Evolutionary conservation across 2,888 invertebrate species (phyloP).

Genomic region (Clistopyga incitator): DNA sequence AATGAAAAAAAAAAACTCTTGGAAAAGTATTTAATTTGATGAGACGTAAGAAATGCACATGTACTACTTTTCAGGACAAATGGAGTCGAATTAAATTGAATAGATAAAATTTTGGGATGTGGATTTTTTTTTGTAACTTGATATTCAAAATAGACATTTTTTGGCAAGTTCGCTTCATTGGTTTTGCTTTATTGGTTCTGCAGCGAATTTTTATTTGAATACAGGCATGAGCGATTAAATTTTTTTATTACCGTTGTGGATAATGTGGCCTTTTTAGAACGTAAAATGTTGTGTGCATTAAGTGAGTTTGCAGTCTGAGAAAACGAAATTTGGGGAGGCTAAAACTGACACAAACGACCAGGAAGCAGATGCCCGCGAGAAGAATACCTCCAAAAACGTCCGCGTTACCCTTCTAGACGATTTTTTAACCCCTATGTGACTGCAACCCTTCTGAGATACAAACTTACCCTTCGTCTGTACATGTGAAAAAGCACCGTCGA

Average conservation of each 20-base stretch:
- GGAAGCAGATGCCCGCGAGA: not conserved
- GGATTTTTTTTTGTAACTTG: too few species aligned
- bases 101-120: too few species aligned
- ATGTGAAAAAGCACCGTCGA: not conserved
- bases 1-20: too few species aligned
- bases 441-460: not conserved
- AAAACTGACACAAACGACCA: not conserved
- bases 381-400: not conserved
- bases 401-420: not conserved
- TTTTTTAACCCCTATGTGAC: not conserved
- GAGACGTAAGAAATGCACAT: too few species aligned
- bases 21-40: too few species aligned
- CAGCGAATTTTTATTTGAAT: too few species aligned
- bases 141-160: too few species aligned
- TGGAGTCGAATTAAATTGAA: too few species aligned
- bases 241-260: not conserved
- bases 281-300: not conserved
- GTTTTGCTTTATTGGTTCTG: too few species aligned
- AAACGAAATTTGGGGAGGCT: not conserved
- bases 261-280: not conserved
- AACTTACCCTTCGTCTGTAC: not conserved
- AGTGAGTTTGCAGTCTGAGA: not conserved
- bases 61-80: too few species aligned
- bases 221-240: too few species aligned
- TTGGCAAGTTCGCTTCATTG: too few species aligned